Evolutionary conservation across 2,113 vertebrate genomes (phyloP).

Genomic region (Chaetorhynchus papuensis): DNA sequence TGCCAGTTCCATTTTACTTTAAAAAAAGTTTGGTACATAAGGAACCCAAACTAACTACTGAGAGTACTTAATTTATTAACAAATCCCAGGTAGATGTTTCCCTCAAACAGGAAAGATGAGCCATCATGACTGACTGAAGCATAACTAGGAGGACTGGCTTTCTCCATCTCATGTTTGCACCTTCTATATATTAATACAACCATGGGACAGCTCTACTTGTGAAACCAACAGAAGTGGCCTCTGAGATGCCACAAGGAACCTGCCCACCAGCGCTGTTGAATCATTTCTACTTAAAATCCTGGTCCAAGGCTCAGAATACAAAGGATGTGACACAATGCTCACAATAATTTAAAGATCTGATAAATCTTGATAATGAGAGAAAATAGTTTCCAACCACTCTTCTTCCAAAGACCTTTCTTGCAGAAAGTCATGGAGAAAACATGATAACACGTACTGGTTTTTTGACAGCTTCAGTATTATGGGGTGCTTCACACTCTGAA

Average conservation of each 20-base stretch:
- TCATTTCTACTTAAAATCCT: neutral
- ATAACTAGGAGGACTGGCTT: neutral
- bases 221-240: neutral
- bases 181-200: neutral
- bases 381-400: neutral
- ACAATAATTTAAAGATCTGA: neutral
- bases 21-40: neutral
- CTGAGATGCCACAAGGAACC: neutral
- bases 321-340: neutral
- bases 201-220: neutral
- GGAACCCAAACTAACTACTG: neutral
- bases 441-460: fast-evolving
- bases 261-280: neutral
- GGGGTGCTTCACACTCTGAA: neutral
- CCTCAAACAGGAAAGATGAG: neutral
- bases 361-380: neutral
- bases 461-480: neutral
- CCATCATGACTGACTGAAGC: neutral
- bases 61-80: neutral
- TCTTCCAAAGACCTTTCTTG: neutral
- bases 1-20: neutral
- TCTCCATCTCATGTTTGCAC: neutral
- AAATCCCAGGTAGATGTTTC: fast-evolving
- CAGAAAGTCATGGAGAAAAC: neutral
- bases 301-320: neutral